Percentiles rank a stretch among this genome's conserved stretches.
These are phyloP conservation scores for Rostratula benghalensis DNA, from an alignment of 2,113 vertebrate genomes.

Conservation along the genomic window DNA sequence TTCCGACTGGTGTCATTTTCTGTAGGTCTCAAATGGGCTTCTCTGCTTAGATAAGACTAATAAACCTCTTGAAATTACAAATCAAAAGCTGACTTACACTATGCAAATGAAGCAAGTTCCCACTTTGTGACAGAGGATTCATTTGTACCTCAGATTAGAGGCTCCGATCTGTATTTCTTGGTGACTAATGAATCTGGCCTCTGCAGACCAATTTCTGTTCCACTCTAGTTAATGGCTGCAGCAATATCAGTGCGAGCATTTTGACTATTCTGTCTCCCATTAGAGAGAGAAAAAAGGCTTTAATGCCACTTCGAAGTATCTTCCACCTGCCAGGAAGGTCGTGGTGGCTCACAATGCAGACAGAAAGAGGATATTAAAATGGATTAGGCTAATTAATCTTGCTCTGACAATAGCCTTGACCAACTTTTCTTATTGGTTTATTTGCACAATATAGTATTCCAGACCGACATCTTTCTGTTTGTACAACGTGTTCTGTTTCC, in stretches of 20 bases:
- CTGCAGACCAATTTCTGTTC: constrained; percentile 79
- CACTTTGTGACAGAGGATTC: constrained; percentile 78
- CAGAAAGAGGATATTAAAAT: constrained; percentile 84
- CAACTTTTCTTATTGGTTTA: constrained; percentile 65
- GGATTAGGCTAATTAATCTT: constrained; percentile 88
- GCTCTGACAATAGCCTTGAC: constrained; percentile 69
- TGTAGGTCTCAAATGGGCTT: constrained; percentile 64
- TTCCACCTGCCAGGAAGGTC: constrained; percentile 83
- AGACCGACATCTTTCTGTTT: constrained; percentile 56
- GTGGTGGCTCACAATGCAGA: constrained; percentile 69
- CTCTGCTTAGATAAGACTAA: constrained; percentile 76
- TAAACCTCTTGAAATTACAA: constrained; percentile 75
- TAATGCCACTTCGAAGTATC: constrained; percentile 74
- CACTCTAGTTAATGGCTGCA: constrained; percentile 74
- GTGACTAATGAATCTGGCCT: constrained; percentile 81
- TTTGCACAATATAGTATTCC: constrained; percentile 38
- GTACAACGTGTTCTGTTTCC: constrained; percentile 48
- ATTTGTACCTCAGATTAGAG: constrained; percentile 82
- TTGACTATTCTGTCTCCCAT: constrained; percentile 78
- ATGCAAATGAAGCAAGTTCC: constrained; percentile 74
- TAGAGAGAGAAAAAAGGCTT: constrained; percentile 71
- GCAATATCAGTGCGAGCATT: constrained; percentile 69
- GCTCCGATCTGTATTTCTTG: constrained; percentile 73
- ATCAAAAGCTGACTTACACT: constrained; percentile 75
- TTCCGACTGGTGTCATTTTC: constrained; percentile 63